Percentiles rank a stretch among this genome's conserved stretches.
These are phyloP conservation scores for Papilio glaucus DNA, from an alignment of 1,140 invertebrate species.

Conservation along the genomic window DNA sequence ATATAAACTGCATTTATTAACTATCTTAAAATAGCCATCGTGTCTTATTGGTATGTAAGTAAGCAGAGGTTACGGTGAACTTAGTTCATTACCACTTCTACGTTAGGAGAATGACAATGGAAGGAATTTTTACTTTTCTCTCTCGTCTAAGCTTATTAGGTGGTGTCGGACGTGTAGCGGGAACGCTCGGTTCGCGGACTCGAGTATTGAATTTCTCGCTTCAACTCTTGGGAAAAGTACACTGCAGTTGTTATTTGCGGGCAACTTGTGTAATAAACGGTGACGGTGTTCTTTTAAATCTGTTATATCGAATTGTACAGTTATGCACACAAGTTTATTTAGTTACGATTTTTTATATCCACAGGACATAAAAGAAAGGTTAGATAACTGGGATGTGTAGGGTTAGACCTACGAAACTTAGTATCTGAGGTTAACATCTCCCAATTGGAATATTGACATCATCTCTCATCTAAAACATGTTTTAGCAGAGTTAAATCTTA, in stretches of 20 bases:
- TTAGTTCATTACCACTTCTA: slow-evolving; percentile 79
- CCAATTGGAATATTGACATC: no score
- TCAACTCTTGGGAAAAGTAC: slow-evolving; percentile 40
- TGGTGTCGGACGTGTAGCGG: slow-evolving; percentile 59
- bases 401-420: no score
- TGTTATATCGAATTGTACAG: slow-evolving; percentile 11
- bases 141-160: slow-evolving; percentile 70
- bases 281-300: slow-evolving; percentile 22
- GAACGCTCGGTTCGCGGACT: slow-evolving; percentile 45
- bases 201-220: slow-evolving; percentile 60
- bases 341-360: not conserved
- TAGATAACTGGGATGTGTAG: no score
- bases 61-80: slow-evolving; percentile 76
- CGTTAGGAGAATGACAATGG: slow-evolving; percentile 76
- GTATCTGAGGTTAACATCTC: no score
- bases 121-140: slow-evolving; percentile 77
- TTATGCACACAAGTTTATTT: not conserved
- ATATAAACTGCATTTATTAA: not conserved
- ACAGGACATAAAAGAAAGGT: no score
- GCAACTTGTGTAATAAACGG: slow-evolving; percentile 28
- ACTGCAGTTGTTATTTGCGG: slow-evolving; percentile 33
- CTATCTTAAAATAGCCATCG: not conserved
- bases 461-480: no score
- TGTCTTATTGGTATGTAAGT: slow-evolving; percentile 80
- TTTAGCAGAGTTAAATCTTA: no score